Evolutionary conservation across 2,113 vertebrate genomes (phyloP).

Genomic region (Heliornis fulica): DNA sequence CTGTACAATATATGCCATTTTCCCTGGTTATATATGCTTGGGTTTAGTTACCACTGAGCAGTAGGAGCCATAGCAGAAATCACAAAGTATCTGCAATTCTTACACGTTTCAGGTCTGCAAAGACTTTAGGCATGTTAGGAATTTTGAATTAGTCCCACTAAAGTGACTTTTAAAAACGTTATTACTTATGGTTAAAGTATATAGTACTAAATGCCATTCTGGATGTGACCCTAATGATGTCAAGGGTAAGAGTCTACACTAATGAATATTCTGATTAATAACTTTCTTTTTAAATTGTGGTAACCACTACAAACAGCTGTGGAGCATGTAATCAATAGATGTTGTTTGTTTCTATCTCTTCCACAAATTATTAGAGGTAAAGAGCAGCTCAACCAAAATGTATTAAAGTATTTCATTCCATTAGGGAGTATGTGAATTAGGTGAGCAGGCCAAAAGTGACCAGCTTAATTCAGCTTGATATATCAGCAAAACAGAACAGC

Average conservation of each 20-base stretch:
- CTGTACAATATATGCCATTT: background rate
- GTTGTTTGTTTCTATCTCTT: background rate
- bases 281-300: background rate
- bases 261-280: background rate
- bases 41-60: background rate
- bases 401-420: background rate
- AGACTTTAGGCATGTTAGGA: background rate
- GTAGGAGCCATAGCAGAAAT: background rate
- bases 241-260: background rate
- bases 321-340: background rate
- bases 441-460: background rate
- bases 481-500: slow-evolving; percentile 3
- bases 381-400: background rate
- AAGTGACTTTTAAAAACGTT: background rate
- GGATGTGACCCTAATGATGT: background rate
- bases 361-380: background rate
- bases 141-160: background rate
- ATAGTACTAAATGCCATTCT: background rate
- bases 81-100: background rate
- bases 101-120: background rate
- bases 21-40: background rate
- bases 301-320: background rate
- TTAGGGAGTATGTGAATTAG: background rate
- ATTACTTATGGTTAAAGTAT: background rate
- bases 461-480: background rate